These are phyloP conservation scores for Gadus macrocephalus DNA, from an alignment of 2,113 vertebrate genomes.

Conservation along the genomic window DNA sequence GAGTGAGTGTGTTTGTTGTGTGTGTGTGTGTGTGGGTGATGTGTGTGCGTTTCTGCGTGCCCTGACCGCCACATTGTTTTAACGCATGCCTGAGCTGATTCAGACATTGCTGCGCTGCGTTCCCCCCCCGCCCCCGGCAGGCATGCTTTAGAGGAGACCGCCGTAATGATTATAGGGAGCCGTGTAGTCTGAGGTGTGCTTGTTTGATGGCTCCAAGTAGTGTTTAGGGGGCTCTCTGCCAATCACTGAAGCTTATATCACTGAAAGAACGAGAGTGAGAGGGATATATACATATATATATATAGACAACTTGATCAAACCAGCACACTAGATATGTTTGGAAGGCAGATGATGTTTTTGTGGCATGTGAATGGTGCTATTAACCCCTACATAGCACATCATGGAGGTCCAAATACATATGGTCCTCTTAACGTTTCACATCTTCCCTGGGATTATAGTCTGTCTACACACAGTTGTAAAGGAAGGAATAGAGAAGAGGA, in stretches of 20 bases:
- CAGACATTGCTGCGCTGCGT: conserved; percentile 45
- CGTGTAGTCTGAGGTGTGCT: conserved; percentile 36
- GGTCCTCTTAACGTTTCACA: too few relatives aligned
- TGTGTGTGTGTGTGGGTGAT: conserved; percentile 11
- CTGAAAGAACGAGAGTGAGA: background rate
- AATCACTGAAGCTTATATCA: conserved; percentile 17
- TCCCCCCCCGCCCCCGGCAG: conserved; percentile 45
- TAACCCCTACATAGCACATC: too few relatives aligned
- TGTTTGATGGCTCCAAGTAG: conserved; percentile 23
- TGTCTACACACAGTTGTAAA: too few relatives aligned
- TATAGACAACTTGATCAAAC: too few relatives aligned
- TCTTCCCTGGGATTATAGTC: too few relatives aligned
- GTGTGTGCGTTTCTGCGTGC: conserved; percentile 34
- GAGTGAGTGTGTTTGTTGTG: conserved; percentile 24
- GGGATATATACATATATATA: too few relatives aligned
- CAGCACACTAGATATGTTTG: too few relatives aligned
- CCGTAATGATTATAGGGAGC: conserved; percentile 69
- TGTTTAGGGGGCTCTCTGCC: background rate
- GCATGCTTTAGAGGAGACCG: conserved; percentile 64
- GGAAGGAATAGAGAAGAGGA: too few relatives aligned
- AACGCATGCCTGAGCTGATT: conserved; percentile 75
- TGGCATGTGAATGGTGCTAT: too few relatives aligned
- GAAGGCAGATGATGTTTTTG: too few relatives aligned
- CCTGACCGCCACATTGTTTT: conserved; percentile 64
- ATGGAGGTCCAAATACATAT: too few relatives aligned